These are phyloP conservation scores for Bemisia tabaci DNA, from an alignment of 1,140 invertebrate genomes.

Conservation along the genomic window DNA sequence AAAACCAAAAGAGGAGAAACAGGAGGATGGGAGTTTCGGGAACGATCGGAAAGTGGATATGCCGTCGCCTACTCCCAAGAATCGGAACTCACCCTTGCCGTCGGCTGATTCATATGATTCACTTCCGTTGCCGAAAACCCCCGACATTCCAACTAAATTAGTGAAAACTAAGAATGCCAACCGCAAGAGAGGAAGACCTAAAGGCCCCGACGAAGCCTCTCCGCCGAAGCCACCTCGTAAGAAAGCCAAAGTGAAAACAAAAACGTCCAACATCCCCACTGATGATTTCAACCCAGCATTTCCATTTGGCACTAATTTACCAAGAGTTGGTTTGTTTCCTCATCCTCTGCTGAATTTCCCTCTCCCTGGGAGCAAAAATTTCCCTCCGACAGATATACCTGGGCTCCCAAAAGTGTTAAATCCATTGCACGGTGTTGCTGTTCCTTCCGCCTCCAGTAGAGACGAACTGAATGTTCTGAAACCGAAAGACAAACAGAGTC, in stretches of 20 bases:
- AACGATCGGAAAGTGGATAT: neutral
- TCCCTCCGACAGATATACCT: neutral
- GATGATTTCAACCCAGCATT: neutral
- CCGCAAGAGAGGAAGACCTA: neutral
- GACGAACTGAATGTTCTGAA: neutral
- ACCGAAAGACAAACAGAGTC: neutral
- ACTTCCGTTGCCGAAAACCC: neutral
- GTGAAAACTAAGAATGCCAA: neutral
- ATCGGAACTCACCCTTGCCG: neutral
- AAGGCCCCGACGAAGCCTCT: neutral
- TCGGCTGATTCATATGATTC: neutral
- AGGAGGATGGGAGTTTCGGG: neutral
- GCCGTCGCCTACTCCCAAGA: neutral
- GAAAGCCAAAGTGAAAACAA: slow-evolving; percentile 1
- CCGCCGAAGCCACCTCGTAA: neutral
- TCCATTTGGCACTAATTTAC: neutral
- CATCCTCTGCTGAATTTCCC: neutral
- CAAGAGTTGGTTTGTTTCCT: neutral
- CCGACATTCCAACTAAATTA: neutral
- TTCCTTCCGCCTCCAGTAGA: neutral
- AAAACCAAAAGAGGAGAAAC: neutral
- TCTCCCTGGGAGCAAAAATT: neutral
- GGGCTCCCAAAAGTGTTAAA: neutral
- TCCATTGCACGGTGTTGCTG: neutral
- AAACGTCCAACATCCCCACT: neutral